Conservation (phyloP, 2,888 invertebrate genomes). For the Acanthococcus lagerstroemiae region DNA sequence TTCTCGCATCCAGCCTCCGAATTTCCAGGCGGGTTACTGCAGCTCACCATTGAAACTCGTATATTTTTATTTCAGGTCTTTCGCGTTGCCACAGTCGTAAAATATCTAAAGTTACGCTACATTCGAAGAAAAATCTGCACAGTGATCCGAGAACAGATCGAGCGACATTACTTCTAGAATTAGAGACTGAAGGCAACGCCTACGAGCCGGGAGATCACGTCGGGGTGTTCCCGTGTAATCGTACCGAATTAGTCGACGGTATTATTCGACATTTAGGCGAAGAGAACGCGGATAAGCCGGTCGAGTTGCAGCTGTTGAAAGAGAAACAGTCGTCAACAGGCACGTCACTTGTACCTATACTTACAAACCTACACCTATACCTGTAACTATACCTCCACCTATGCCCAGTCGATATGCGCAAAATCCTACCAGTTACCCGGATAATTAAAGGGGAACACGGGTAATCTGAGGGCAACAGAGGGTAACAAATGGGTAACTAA, state of each 20-base stretch:
- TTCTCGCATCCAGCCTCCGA: too few species aligned
- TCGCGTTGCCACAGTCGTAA: conserved; percentile 55
- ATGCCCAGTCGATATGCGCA: too few species aligned
- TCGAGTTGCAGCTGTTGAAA: conserved; percentile 71
- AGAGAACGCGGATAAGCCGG: conserved; percentile 53
- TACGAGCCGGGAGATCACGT: conserved; percentile 90
- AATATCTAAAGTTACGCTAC: conserved; percentile 46
- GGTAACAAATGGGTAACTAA: too few species aligned
- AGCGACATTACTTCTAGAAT: conserved; percentile 37
- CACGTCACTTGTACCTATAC: too few species aligned
- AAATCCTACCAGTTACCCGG: too few species aligned
- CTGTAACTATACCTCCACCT: too few species aligned
- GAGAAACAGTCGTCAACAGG: conserved; percentile 80
- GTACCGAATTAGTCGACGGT: conserved; percentile 64
- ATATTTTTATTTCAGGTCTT: conserved; percentile 32
- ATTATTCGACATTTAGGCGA: conserved; percentile 57
- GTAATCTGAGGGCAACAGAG: too few species aligned
- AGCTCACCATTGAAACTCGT: conserved; percentile 33
- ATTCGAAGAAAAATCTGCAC: conserved; percentile 45
- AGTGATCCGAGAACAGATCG: conserved; percentile 38
- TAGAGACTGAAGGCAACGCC: conserved; percentile 45
- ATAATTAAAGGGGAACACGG: too few species aligned
- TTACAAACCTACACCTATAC: too few species aligned
- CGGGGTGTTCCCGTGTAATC: conserved; percentile 79
- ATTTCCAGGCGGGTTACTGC: not conserved